A percentile compares a stretch with the other conserved stretches of the same genome.
phyloP scores from a whole-genome alignment of 2,888 invertebrate genomes.

The Caenorhabditis zanzibari region DNA sequence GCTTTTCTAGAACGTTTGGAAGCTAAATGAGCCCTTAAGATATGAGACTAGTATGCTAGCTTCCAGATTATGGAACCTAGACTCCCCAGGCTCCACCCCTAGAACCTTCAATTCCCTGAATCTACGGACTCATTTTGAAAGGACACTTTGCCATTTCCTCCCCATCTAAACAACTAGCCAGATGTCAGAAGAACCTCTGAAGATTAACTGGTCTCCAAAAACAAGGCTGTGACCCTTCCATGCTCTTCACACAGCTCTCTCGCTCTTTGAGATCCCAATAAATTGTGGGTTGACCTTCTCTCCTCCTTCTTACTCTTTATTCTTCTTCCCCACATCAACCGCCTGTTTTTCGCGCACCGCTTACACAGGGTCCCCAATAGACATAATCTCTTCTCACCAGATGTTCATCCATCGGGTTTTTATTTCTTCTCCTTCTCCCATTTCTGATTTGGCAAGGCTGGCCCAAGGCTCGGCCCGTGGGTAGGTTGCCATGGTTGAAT shows the following conservation, averaged over 20 bases:
- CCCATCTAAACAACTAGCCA: conserved; percentile 3
- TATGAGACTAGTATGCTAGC: too few species aligned
- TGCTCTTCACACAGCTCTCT: conserved; percentile 27
- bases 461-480: too few species aligned
- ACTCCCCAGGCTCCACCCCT: too few species aligned
- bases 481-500: too few species aligned
- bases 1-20: too few species aligned
- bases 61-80: too few species aligned
- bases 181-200: conserved; percentile 18
- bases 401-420: conserved; percentile 27
- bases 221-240: conserved; percentile 11
- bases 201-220: conserved; percentile 16
- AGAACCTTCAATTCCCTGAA: too few species aligned
- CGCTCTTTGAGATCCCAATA: conserved; percentile 21
- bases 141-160: not conserved
- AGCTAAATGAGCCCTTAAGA: too few species aligned
- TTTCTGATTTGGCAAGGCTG: too few species aligned
- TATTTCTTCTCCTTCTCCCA: not conserved
- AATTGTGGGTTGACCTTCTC: conserved; percentile 27
- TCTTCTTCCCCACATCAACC: conserved; percentile 7
- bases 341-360: conserved; percentile 37
- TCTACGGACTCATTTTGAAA: too few species aligned
- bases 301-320: not conserved
- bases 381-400: conserved; percentile 35
- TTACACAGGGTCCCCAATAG: not conserved